These are phyloP conservation scores for Stomorhina lunata DNA, from an alignment of 2,888 invertebrate species.

Conservation along the genomic window DNA sequence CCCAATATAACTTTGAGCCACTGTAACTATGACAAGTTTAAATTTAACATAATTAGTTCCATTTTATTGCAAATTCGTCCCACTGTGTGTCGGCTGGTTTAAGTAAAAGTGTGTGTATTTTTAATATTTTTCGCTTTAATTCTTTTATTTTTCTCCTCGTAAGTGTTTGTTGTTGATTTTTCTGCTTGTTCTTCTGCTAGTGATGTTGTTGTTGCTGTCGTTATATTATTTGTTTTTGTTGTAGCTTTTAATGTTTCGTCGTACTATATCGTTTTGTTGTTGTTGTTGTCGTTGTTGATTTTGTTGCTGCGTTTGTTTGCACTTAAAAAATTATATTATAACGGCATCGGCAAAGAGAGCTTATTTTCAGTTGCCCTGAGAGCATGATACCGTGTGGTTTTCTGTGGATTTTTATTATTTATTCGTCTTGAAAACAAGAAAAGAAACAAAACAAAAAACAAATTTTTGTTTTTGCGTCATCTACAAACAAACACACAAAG, in stretches of 20 bases:
- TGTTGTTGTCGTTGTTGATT: constrained; percentile 45
- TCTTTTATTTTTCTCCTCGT: constrained; percentile 5
- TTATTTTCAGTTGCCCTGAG: constrained; percentile 66
- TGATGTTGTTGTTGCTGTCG: constrained; percentile 7
- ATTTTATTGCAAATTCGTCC: too few relatives aligned
- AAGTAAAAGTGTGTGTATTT: neutral
- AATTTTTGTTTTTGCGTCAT: constrained; percentile 56
- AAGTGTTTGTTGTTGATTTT: too few relatives aligned
- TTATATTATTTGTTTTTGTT: constrained; percentile 21
- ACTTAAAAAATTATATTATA: constrained; percentile 61
- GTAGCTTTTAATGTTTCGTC: constrained; percentile 43
- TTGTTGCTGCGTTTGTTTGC: constrained; percentile 55
- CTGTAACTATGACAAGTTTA: too few relatives aligned
- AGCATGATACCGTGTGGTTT: constrained; percentile 66
- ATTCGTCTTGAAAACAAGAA: constrained; percentile 51
- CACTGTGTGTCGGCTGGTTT: too few relatives aligned
- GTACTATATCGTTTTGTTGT: constrained; percentile 18
- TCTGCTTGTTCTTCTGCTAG: neutral
- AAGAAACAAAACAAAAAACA: too few relatives aligned
- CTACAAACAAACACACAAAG: constrained; percentile 10
- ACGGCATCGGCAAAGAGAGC: constrained; percentile 65
- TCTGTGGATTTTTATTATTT: constrained; percentile 60
- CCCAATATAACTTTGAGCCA: too few relatives aligned
- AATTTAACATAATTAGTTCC: too few relatives aligned
- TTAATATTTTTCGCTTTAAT: constrained; percentile 15